Percentiles rank a stretch among this genome's conserved stretches.
Conservation (phyloP, 2,113 vertebrate genomes). For the Oreochromis spilurus region DNA sequence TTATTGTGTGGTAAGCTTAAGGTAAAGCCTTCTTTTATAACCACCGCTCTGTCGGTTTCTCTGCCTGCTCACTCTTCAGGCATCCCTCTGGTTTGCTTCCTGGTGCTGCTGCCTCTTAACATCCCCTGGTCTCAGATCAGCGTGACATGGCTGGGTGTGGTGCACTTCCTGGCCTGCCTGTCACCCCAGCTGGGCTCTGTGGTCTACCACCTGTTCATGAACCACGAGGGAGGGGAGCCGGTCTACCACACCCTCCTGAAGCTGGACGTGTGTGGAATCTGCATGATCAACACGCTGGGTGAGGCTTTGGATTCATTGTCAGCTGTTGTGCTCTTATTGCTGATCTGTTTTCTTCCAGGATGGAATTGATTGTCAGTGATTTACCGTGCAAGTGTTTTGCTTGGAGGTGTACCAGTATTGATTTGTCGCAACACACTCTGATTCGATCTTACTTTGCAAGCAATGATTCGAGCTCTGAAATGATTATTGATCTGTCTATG, state of each 20-base stretch:
- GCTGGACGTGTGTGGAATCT: constrained; percentile 90
- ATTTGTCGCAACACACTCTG: not conserved
- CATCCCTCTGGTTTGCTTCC: constrained; percentile 84
- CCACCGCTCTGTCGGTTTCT: not conserved
- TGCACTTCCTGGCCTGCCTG: constrained; percentile 88
- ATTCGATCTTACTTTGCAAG: not conserved
- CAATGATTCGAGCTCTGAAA: not conserved
- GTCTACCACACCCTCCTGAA: constrained; percentile 88
- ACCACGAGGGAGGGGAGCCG: constrained; percentile 84
- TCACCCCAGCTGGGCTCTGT: constrained; percentile 87
- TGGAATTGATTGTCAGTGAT: constrained; percentile 28
- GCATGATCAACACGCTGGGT: constrained; percentile 91
- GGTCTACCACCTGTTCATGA: constrained; percentile 92
- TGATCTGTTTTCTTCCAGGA: not conserved
- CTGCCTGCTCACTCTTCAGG: constrained; percentile 58
- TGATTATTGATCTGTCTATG: not conserved
- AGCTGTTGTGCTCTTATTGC: not conserved
- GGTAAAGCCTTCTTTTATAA: not conserved
- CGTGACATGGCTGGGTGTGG: constrained; percentile 85
- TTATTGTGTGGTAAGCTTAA: not conserved
- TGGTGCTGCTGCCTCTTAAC: constrained; percentile 86
- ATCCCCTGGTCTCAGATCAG: constrained; percentile 89
- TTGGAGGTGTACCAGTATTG: constrained; percentile 21
- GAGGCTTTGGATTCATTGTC: not conserved
- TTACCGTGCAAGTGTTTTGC: not conserved